Conservation (phyloP, 2,797 vertebrate genomes). For the Geotrypetes seraphini region DNA sequence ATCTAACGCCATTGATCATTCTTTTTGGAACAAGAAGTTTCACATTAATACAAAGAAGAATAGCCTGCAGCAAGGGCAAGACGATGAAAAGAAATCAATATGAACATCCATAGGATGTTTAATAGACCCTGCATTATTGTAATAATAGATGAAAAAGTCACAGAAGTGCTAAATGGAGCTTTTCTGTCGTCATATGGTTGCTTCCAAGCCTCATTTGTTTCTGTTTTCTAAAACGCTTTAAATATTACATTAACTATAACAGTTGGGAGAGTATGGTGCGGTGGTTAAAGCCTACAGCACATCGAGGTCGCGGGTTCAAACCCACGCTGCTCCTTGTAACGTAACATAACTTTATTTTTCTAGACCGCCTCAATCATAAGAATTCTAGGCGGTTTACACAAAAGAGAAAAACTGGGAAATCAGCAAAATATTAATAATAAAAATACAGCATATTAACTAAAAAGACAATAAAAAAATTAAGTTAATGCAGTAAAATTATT, state of each 20-base stretch:
- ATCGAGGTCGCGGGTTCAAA: no score
- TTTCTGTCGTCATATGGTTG: conserved; percentile 17
- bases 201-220: conserved; percentile 15
- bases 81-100: conserved; percentile 23
- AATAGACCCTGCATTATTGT: conserved; percentile 22
- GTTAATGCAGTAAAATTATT: no score
- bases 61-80: conserved; percentile 23
- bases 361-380: no score
- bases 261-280: no score
- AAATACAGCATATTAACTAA: no score
- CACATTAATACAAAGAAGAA: conserved; percentile 18
- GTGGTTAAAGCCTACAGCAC: no score
- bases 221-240: not conserved
- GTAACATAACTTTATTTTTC: no score
- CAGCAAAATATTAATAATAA: no score
- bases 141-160: conserved; percentile 4
- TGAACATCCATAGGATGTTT: conserved; percentile 25
- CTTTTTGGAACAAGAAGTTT: not conserved
- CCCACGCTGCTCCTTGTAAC: no score
- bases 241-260: conserved; percentile 15
- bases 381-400: no score
- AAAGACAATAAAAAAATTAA: no score
- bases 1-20: conserved; percentile 5
- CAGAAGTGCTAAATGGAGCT: conserved; percentile 23
- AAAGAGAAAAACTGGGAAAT: no score